Conservation (phyloP, 2,113 vertebrate species). For the Aramus guarauna region DNA sequence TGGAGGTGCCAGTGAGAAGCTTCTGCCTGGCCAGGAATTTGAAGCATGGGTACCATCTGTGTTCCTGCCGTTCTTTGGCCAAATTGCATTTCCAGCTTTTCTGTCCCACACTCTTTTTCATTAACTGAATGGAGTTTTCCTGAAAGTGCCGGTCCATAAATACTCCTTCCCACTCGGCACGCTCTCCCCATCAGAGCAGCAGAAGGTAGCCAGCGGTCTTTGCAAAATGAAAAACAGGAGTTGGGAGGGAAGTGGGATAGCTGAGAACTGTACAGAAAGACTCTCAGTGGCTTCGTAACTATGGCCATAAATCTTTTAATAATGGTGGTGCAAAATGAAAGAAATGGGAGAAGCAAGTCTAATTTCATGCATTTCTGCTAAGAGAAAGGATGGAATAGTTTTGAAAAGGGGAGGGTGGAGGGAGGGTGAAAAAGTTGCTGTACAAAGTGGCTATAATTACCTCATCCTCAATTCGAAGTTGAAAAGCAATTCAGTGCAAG, state of each 20-base stretch:
- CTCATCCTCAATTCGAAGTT: neutral
- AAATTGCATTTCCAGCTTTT: neutral
- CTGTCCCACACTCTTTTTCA: neutral
- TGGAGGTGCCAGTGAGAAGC: neutral
- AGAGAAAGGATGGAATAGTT: neutral
- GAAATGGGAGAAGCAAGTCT: neutral
- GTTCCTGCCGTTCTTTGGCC: neutral
- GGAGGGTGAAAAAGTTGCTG: neutral
- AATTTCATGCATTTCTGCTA: neutral
- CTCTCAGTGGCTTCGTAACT: neutral
- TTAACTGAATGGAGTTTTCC: slow-evolving; percentile 35
- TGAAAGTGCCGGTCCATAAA: neutral
- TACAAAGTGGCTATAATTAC: neutral
- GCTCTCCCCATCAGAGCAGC: neutral
- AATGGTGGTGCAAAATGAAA: neutral
- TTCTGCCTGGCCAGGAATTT: neutral
- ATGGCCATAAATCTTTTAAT: neutral
- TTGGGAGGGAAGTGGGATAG: neutral
- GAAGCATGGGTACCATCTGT: neutral
- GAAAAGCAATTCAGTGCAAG: neutral
- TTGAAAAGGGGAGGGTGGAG: neutral
- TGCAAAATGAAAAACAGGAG: neutral
- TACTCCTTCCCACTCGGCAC: neutral
- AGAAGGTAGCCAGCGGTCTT: neutral
- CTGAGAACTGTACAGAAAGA: neutral